Percentiles rank a stretch among this genome's conserved stretches.
These are phyloP conservation scores for Embidobia sp. DNA, from an alignment of 2,888 invertebrate genomes.

Conservation along the genomic window DNA sequence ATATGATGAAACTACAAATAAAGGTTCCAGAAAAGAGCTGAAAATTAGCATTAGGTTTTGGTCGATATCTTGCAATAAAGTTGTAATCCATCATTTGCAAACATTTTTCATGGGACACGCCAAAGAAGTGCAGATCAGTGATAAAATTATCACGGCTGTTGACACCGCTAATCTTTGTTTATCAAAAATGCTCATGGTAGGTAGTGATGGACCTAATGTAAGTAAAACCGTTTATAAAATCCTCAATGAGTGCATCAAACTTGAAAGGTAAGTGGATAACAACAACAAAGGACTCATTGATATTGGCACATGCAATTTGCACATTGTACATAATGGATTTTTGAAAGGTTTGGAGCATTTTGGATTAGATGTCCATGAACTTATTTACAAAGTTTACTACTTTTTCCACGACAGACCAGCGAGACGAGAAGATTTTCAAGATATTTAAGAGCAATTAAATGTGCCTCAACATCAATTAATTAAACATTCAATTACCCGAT, in stretches of 20 bases:
- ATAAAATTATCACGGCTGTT: constrained; percentile 11
- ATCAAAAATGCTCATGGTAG: constrained; percentile 13
- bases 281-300: constrained; percentile 11
- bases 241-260: background rate
- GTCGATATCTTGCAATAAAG: constrained; percentile 3
- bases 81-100: constrained; percentile 22
- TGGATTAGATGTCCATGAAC: background rate
- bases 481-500: constrained; percentile 36
- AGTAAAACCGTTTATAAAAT: constrained; percentile 12
- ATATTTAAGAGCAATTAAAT: constrained; percentile 33
- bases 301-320: constrained; percentile 28
- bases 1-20: constrained; percentile 38
- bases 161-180: constrained; percentile 11
- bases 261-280: constrained; percentile 10
- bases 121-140: constrained; percentile 14
- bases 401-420: constrained; percentile 26
- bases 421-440: constrained; percentile 27
- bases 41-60: constrained; percentile 19
- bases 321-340: constrained; percentile 20
- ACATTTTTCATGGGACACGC: constrained; percentile 33
- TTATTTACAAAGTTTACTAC: constrained; percentile 17
- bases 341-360: constrained; percentile 17
- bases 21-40: constrained; percentile 16
- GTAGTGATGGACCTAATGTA: constrained; percentile 31
- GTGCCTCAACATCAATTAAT: constrained; percentile 35